Base-by-base conservation (phyloP, 2,888 invertebrate genomes). In the Furcula furcula region DNA sequence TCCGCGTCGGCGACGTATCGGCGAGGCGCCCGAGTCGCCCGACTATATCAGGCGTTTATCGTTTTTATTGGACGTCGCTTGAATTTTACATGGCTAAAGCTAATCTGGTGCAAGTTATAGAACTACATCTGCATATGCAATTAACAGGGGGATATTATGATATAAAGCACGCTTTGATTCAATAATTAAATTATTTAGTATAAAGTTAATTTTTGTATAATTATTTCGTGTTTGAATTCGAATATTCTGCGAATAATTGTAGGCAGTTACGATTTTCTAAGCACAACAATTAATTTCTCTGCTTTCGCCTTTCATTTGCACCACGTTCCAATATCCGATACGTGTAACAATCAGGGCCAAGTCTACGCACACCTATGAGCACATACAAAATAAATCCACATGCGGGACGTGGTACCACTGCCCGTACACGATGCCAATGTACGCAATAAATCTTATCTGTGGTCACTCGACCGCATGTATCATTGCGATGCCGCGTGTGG, bases 311-410 rank as follows among this genome's bases (percentile, higher is more conserved):
- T n/a, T 36, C 16, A 23, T 34, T 46, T 46, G 25, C 31, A 14
- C 39, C 43, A 34, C 42, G 40, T 38, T 37, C 41, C 40, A 49
- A 30, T 40, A 31, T 40, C 31, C 42, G 45, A 51, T 46, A 45
- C 47, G 47, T 52, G 54, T 49, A 43, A 47, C 41, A 45, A 49
- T 40, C 42, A 53, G 50, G 28, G 40, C 36, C 11, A 27, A 38
- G 34, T 36, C 36, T 32, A 33, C 47, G 51, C 47, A 46, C 42
- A 44, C 49, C 47, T 56, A 63, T 58, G 61, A 47, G 65, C 65
- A 75, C 76, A 76, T 73, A 75, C 71, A 73, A 77, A 74, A 71
- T 74, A 65, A 67, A 71, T 70, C 57, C 63, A 51, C 68, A 52
- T 56, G 62, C 51, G 48, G 46, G 55, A 64, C 67, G 37, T 59